phyloP scores from a whole-genome alignment of 2,797 vertebrate genomes.

The Fistularia tabacaria region DNA sequence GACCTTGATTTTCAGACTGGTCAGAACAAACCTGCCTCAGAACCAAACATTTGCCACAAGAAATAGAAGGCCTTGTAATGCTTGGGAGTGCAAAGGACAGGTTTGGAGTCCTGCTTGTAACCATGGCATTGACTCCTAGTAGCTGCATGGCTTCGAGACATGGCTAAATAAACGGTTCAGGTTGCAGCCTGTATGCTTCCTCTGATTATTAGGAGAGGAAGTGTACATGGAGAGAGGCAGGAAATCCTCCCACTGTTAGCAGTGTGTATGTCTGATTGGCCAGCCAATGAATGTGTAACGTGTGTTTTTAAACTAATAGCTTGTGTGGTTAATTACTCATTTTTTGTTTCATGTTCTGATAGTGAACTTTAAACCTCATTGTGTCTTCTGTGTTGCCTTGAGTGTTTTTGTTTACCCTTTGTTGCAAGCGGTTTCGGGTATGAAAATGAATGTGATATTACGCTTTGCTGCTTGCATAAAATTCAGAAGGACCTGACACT shows the following conservation, averaged over 20 bases:
- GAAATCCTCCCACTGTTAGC: constrained; percentile 85
- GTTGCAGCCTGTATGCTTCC: constrained; percentile 80
- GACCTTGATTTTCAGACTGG: no score
- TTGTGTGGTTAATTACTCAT: no score
- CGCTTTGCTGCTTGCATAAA: no score
- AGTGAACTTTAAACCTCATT: no score
- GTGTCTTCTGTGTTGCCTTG: background rate
- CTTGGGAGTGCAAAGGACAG: background rate
- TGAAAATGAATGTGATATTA: no score
- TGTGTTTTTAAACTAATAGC: no score
- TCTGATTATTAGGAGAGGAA: constrained; percentile 88
- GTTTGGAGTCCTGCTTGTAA: constrained; percentile 6
- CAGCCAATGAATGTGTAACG: constrained; percentile 2
- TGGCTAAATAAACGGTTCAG: constrained; percentile 27
- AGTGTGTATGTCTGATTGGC: constrained; percentile 39
- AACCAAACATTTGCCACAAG: constrained; percentile 10
- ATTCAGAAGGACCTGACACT: no score
- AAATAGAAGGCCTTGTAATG: constrained; percentile 3
- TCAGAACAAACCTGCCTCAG: background rate
- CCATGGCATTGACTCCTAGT: constrained; percentile 13
- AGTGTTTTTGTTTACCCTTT: background rate
- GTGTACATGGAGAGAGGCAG: constrained; percentile 68
- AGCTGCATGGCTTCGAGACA: no score
- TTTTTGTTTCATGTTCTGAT: no score
- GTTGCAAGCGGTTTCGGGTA: background rate